Evolutionary conservation across 2,888 invertebrate genomes (phyloP).

Genomic region (Meandrusa payeni): DNA sequence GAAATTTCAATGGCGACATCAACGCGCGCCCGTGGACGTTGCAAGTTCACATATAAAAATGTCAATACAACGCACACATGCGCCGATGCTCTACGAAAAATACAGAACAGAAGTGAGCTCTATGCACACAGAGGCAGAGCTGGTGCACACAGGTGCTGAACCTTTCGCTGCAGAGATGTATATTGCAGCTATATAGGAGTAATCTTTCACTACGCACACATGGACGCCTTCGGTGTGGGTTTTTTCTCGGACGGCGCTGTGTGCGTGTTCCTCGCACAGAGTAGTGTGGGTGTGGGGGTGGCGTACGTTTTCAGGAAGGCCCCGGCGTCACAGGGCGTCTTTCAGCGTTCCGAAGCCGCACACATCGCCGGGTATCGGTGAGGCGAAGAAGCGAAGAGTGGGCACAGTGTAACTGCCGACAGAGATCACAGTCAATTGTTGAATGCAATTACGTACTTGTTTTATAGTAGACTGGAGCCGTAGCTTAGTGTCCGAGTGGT

Average conservation of each 20-base stretch:
- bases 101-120: constrained; percentile 40
- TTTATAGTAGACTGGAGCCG: no score
- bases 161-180: constrained; percentile 56
- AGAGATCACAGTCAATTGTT: constrained; percentile 25
- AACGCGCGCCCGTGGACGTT: constrained; percentile 29
- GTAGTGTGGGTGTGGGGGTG: constrained; percentile 40
- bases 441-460: no score
- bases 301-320: constrained; percentile 78
- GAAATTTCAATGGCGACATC: constrained; percentile 26
- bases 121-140: constrained; percentile 35
- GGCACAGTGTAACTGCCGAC: constrained; percentile 40
- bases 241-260: constrained; percentile 49
- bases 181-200: constrained; percentile 61
- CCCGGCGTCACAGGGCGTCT: constrained; percentile 75
- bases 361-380: constrained; percentile 76
- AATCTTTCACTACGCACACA: constrained; percentile 54
- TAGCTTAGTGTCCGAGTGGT: no score
- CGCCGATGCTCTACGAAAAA: constrained; percentile 32
- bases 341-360: constrained; percentile 76
- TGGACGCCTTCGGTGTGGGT: constrained; percentile 37
- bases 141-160: constrained; percentile 39
- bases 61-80: constrained; percentile 68
- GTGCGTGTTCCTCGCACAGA: constrained; percentile 40
- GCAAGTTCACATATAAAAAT: constrained; percentile 76
- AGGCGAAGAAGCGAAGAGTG: constrained; percentile 76